Percentiles rank a stretch among this genome's conserved stretches.
Conservation (phyloP, 2,797 vertebrate species). For the Gambelia wislizenii region DNA sequence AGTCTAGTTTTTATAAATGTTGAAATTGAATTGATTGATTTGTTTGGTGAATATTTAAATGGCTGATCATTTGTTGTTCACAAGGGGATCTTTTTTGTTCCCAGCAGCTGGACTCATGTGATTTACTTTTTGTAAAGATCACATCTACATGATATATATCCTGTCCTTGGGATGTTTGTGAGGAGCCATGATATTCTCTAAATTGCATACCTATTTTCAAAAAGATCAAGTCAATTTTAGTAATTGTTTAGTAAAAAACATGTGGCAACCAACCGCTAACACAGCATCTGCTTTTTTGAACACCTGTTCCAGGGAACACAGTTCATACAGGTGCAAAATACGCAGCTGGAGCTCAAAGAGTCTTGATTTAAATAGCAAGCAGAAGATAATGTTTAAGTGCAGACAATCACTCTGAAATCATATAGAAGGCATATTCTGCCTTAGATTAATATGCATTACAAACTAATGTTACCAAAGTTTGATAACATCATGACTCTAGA, state of each 20-base stretch:
- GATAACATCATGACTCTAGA: neutral
- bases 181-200: neutral
- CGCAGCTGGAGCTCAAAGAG: neutral
- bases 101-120: neutral
- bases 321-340: neutral
- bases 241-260: neutral
- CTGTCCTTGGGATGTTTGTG: neutral
- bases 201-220: neutral
- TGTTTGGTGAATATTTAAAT: neutral
- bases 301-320: neutral
- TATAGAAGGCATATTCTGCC: neutral
- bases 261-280: neutral
- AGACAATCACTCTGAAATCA: neutral
- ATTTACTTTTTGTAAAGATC: conserved; percentile 5
- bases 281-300: neutral
- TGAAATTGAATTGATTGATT: neutral
- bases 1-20: conserved; percentile 64
- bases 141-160: conserved; percentile 11
- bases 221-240: neutral
- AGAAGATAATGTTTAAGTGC: neutral
- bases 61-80: conserved; percentile 4
- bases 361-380: neutral
- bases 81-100: neutral
- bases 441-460: neutral
- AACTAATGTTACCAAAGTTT: neutral